phyloP scores from a whole-genome alignment of 2,797 vertebrate species.

The Chaetodon trifasciatus region DNA sequence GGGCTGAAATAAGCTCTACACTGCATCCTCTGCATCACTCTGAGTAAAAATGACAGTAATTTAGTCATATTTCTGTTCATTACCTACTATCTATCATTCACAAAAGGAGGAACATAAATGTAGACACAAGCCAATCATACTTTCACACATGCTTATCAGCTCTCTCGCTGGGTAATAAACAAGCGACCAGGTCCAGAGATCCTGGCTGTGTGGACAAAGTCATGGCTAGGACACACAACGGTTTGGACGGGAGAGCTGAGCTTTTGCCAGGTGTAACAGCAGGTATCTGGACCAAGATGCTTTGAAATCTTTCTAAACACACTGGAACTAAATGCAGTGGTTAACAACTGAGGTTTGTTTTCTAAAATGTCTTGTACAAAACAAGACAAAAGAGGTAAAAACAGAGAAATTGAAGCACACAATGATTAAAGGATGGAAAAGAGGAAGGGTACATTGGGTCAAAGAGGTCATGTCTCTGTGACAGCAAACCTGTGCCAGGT shows the following conservation, averaged over 20 bases:
- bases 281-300: slow-evolving; percentile 36
- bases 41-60: not conserved
- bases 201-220: slow-evolving; percentile 77
- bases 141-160: slow-evolving; percentile 67
- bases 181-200: slow-evolving; percentile 48
- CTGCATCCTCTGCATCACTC: not conserved
- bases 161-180: slow-evolving; percentile 61
- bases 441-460: not conserved
- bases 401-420: not conserved
- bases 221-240: slow-evolving; percentile 73
- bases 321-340: not conserved
- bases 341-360: not conserved
- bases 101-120: slow-evolving; percentile 2
- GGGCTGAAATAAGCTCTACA: not conserved
- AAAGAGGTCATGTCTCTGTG: slow-evolving; percentile 15
- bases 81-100: not conserved
- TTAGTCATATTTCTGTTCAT: not conserved
- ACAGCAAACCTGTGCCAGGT: slow-evolving; percentile 50
- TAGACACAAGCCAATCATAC: slow-evolving; percentile 37
- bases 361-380: not conserved
- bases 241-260: slow-evolving; percentile 29
- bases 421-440: not conserved
- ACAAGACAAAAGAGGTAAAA: not conserved
- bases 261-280: slow-evolving; percentile 55
- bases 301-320: slow-evolving; percentile 37